Percentiles rank a stretch among this genome's conserved stretches.
phyloP scores from a whole-genome alignment of 2,888 invertebrate species.

The Nymphalis polychloros region DNA sequence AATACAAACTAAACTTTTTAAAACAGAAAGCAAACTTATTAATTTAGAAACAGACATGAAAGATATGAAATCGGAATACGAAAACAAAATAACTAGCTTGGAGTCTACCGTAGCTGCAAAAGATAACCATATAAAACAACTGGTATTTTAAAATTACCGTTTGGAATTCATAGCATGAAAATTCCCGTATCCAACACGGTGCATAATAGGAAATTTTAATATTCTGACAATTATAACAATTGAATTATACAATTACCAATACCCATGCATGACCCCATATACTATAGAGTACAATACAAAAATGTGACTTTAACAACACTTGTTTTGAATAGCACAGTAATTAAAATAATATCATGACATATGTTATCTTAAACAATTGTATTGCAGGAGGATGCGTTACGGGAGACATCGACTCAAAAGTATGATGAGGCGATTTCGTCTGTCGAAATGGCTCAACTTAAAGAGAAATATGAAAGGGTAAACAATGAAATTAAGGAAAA shows the following conservation, averaged over 20 bases:
- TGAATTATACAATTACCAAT: constrained; percentile 3
- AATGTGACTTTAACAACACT: constrained; percentile 25
- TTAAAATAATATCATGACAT: background rate
- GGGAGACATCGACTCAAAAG: constrained; percentile 73
- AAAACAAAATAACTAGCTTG: constrained; percentile 82
- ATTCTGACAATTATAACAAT: background rate
- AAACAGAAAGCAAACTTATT: constrained; percentile 73
- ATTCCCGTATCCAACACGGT: background rate
- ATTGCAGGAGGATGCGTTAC: constrained; percentile 68
- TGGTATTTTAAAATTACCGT: constrained; percentile 66
- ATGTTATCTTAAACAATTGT: background rate
- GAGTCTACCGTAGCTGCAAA: constrained; percentile 82
- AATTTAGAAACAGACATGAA: constrained; percentile 76
- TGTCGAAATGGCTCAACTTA: constrained; percentile 75
- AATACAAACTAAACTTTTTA: constrained; percentile 69
- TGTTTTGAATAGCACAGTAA: background rate
- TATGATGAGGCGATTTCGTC: constrained; percentile 75
- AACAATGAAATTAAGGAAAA: constrained; percentile 65
- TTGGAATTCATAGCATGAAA: constrained; percentile 32
- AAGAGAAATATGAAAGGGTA: constrained; percentile 67
- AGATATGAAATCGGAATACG: constrained; percentile 80
- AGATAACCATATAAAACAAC: constrained; percentile 83
- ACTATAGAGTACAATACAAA: background rate
- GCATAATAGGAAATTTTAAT: background rate
- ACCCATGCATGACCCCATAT: constrained; percentile 22